Percentiles rank a stretch among this genome's conserved stretches.
These are phyloP conservation scores for Caerostris extrusa DNA, from an alignment of 1,140 invertebrate genomes.

Conservation along the genomic window DNA sequence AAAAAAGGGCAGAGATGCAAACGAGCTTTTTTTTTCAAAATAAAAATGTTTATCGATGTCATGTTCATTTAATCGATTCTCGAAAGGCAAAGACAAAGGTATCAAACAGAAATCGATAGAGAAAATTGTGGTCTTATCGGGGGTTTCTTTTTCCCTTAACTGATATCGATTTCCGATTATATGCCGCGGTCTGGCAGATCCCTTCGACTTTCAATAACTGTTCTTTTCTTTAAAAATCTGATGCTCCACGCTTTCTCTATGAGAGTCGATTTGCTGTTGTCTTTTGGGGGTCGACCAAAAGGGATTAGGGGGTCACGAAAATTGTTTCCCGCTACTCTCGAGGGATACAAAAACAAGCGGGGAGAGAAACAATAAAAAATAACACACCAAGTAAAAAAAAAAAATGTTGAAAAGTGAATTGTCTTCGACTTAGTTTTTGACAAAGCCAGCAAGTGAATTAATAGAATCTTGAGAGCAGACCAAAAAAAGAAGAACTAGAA, in stretches of 20 bases:
- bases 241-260: constrained; percentile 29
- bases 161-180: constrained; percentile 73
- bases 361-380: neutral
- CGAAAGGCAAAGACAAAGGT: constrained; percentile 51
- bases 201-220: constrained; percentile 75
- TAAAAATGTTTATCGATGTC: constrained; percentile 75
- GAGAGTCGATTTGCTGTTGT: constrained; percentile 72
- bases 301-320: constrained; percentile 44
- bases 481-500: neutral
- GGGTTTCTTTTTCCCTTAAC: constrained; percentile 72
- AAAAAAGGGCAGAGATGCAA: constrained; percentile 62
- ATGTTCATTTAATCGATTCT: constrained; percentile 65
- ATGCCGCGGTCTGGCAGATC: constrained; percentile 32
- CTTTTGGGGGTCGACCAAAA: constrained; percentile 28
- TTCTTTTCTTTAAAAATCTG: constrained; percentile 71
- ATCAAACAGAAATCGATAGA: constrained; percentile 69
- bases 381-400: constrained; percentile 23
- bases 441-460: constrained; percentile 67
- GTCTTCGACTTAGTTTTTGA: constrained; percentile 60
- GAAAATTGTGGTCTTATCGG: constrained; percentile 75
- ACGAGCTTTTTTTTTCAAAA: constrained; percentile 63
- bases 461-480: constrained; percentile 67
- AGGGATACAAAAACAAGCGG: neutral
- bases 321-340: neutral
- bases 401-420: constrained; percentile 59